These are phyloP conservation scores for Hyppa rectilinea DNA, from an alignment of 2,888 invertebrate species.

Conservation along the genomic window DNA sequence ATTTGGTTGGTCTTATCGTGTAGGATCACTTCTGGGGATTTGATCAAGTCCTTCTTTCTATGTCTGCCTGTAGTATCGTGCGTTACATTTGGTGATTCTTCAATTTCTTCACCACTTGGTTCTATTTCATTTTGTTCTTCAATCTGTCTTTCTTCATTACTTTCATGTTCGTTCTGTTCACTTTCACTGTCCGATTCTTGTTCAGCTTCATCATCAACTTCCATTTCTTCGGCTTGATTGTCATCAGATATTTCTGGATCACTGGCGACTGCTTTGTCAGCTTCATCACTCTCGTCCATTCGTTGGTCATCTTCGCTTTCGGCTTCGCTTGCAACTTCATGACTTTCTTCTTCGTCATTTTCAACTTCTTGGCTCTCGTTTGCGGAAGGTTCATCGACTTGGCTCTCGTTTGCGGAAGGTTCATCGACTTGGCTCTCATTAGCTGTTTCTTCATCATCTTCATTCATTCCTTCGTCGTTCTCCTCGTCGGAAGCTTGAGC, in stretches of 20 bases:
- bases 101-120: conserved; percentile 54
- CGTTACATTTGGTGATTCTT: conserved; percentile 67
- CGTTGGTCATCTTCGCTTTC: conserved; percentile 53
- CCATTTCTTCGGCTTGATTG: conserved; percentile 48
- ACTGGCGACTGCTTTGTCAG: conserved; percentile 43
- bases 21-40: conserved; percentile 80
- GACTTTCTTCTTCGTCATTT: conserved; percentile 22
- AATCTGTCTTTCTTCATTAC: conserved; percentile 17
- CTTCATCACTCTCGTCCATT: conserved; percentile 52
- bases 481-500: neutral
- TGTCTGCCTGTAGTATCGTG: conserved; percentile 76
- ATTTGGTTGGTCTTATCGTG: conserved; percentile 68
- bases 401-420: conserved; percentile 33
- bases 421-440: conserved; percentile 21
- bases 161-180: conserved; percentile 25
- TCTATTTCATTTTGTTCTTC: conserved; percentile 40
- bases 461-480: conserved; percentile 31
- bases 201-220: conserved; percentile 47
- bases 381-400: conserved; percentile 38
- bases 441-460: conserved; percentile 20
- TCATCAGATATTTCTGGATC: conserved; percentile 60
- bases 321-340: conserved; percentile 33
- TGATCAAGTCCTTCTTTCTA: conserved; percentile 65
- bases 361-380: conserved; percentile 38
- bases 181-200: conserved; percentile 33